A percentile compares a stretch with the other conserved stretches of the same genome.
Evolutionary conservation across 1,140 invertebrate species (phyloP).

Genomic region (Drosophila neocordata): DNA sequence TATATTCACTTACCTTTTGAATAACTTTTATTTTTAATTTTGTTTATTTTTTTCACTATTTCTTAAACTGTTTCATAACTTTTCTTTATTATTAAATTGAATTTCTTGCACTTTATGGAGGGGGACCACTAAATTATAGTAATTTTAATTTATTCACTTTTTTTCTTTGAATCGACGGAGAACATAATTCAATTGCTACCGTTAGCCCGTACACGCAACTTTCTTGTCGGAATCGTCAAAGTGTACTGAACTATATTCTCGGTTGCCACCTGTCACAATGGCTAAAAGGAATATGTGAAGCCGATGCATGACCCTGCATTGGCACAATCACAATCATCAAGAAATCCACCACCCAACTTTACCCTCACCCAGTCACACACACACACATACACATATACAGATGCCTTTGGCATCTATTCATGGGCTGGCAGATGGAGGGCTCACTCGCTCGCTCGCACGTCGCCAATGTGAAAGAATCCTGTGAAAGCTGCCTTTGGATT

Average conservation of each 20-base stretch:
- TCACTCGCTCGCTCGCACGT: conserved; percentile 60
- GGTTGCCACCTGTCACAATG: conserved; percentile 76
- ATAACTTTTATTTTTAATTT: not conserved
- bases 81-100: not conserved
- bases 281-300: conserved; percentile 61
- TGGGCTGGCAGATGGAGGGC: not conserved
- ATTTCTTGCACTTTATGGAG: not conserved
- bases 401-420: conserved; percentile 29
- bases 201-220: conserved; percentile 63
- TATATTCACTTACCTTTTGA: not conserved
- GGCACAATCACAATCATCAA: conserved; percentile 7
- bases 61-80: not conserved
- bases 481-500: conserved; percentile 50
- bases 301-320: conserved; percentile 62
- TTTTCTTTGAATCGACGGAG: not conserved
- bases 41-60: too few relatives aligned
- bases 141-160: not conserved
- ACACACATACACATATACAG: not conserved
- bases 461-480: conserved; percentile 61
- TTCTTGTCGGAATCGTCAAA: conserved; percentile 54
- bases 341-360: conserved; percentile 11
- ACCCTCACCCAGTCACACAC: conserved; percentile 20
- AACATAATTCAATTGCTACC: not conserved
- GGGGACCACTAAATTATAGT: not conserved
- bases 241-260: conserved; percentile 51